Conservation (phyloP, 1,140 invertebrate genomes). For the Oreohelix idahoensis region DNA sequence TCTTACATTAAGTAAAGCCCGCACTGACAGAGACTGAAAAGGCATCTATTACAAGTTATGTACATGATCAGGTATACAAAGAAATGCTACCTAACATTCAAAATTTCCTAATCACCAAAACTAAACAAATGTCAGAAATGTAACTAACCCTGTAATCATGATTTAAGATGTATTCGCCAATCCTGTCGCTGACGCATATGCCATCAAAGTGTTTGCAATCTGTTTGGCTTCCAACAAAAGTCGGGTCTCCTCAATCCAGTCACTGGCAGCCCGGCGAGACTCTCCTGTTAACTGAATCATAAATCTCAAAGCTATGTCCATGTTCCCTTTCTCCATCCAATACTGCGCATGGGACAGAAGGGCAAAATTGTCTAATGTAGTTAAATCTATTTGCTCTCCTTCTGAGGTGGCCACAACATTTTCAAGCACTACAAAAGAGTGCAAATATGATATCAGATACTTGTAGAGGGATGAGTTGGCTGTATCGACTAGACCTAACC, state of each 20-base stretch:
- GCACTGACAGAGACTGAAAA: no score
- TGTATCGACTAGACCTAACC: conserved; percentile 87
- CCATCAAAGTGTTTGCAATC: conserved; percentile 84
- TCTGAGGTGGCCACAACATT: conserved; percentile 73
- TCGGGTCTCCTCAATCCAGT: conserved; percentile 90
- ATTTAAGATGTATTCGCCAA: conserved; percentile 67
- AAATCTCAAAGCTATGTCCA: conserved; percentile 88
- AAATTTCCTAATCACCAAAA: no score
- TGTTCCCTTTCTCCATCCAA: conserved; percentile 85
- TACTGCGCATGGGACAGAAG: conserved; percentile 89
- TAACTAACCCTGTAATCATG: neutral
- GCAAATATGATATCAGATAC: conserved; percentile 90
- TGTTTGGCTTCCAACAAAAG: conserved; percentile 91
- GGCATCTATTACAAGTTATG: no score
- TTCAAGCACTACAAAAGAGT: conserved; percentile 77
- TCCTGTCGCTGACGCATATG: conserved; percentile 69
- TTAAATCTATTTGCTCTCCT: conserved; percentile 72
- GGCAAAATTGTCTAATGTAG: conserved; percentile 85
- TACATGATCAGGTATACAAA: no score
- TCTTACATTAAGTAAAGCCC: no score
- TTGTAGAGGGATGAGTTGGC: conserved; percentile 83
- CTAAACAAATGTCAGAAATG: neutral
- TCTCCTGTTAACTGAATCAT: conserved; percentile 92
- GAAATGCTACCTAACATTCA: no score
- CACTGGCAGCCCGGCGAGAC: conserved; percentile 83